Percentiles rank a stretch among this genome's conserved stretches.
Conservation (phyloP, 2,888 invertebrate species). For the Lysandra bellargus region DNA sequence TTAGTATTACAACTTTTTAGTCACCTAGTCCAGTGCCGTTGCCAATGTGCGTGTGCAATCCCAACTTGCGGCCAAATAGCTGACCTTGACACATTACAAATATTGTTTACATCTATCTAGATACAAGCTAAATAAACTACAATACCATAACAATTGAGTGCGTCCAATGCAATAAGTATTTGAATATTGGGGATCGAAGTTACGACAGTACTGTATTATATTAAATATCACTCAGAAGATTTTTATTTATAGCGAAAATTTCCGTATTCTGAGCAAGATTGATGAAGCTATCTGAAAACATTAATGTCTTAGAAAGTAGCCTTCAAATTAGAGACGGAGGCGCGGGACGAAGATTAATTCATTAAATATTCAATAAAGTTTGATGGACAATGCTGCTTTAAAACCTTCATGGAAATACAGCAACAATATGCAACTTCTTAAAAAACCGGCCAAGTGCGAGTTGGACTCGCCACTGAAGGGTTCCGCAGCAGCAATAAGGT, state of each 20-base stretch:
- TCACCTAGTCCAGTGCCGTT: conserved; percentile 36
- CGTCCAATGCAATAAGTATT: background rate
- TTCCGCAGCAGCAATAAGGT: too few species aligned
- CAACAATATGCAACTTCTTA: background rate
- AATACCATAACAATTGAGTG: conserved; percentile 1
- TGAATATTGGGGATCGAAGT: background rate
- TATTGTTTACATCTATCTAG: conserved; percentile 30
- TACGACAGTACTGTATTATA: background rate
- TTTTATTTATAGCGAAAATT: background rate
- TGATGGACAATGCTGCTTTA: background rate
- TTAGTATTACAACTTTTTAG: conserved; percentile 15
- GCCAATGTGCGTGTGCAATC: conserved; percentile 48
- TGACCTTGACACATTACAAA: conserved; percentile 54
- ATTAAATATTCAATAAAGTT: background rate
- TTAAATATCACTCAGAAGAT: background rate
- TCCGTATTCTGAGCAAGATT: background rate
- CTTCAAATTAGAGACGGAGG: conserved; percentile 1
- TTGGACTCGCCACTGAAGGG: too few species aligned
- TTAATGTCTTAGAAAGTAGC: conserved; percentile 7
- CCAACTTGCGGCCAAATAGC: conserved; percentile 53
- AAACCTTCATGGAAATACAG: background rate
- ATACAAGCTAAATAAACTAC: background rate
- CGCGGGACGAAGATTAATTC: background rate
- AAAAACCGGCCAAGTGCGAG: too few species aligned
- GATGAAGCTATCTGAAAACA: conserved; percentile 4